phyloP scores from a whole-genome alignment of 2,888 invertebrate genomes.

The Cantharis lateralis region DNA sequence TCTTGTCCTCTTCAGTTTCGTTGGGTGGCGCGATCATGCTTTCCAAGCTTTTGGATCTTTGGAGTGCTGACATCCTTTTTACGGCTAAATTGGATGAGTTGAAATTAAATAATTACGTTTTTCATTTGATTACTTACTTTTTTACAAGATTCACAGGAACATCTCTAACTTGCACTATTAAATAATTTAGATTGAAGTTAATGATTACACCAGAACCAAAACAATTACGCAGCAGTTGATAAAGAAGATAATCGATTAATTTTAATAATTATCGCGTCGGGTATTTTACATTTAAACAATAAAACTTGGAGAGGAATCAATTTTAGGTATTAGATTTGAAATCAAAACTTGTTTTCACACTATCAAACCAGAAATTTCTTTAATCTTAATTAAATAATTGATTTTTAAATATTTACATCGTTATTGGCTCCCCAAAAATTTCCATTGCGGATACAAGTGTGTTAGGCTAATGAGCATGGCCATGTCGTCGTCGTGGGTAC shows the following conservation, averaged over 20 bases:
- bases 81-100: not conserved
- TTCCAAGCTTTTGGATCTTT: constrained; percentile 49
- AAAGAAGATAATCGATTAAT: not conserved
- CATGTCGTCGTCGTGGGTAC: not conserved
- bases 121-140: not conserved
- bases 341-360: not conserved
- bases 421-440: not conserved
- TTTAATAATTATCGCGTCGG: not conserved
- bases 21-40: constrained; percentile 50
- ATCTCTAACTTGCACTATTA: not conserved
- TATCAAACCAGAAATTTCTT: not conserved
- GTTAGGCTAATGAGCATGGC: not conserved
- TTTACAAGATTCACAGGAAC: not conserved
- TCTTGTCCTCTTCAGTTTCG: constrained; percentile 47
- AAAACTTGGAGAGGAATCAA: not conserved
- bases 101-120: not conserved
- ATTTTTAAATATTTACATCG: not conserved
- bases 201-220: not conserved
- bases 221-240: not conserved
- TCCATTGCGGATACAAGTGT: not conserved
- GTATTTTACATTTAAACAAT: not conserved
- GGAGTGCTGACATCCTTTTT: constrained; percentile 45
- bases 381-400: not conserved
- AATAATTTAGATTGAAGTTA: not conserved
- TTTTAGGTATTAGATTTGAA: not conserved